Evolutionary conservation across 2,888 invertebrate genomes (phyloP), one percentile per base, ranked within the genome.

Genomic region (Barypeithes pellucidus): DNA sequence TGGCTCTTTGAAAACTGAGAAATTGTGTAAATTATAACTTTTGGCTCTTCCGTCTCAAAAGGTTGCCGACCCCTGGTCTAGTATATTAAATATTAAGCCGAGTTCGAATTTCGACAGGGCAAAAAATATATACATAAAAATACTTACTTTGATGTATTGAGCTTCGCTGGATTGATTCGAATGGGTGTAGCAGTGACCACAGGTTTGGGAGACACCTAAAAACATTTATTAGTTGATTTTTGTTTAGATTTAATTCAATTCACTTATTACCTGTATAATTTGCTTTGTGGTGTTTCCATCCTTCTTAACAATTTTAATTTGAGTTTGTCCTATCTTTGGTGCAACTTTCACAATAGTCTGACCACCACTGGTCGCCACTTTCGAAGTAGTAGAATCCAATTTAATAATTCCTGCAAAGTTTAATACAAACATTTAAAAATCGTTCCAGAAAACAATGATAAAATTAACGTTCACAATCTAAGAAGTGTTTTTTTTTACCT

Each of bases 361-460:
- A 2, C 85, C 85, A 5, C 84, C 84, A 54, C 84, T 84, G 1
- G 84, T 83, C 0, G 85, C 85, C 11, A 85, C 82, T 76, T 84
- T 85, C 3, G 85, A 84, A 4, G 77, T 86, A 70, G 82, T 85
- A 0, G 92, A 90, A 82, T 92, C 91, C 67, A 92, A 87, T 83
- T 92, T 92, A 83, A 92, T 92, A 63, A 92, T 92, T 47, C 76
- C 76, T 76, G 18, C 18, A 69, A 65, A n/a, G 29, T 14, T 24
- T 11, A 36, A 8, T 39, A 12, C 12, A 39, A 39, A n/a, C 8
- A 39, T 39, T 39, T 5, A 33, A 39, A 39, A 39, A n/a, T n/a
- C 12, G n/a, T n/a, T 8, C 5, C 4, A 4, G 33, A 33, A 33
- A 33, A 33, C 8, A 33, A 33, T 33, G 33, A 33, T 5, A 33